Evolutionary conservation across 2,888 invertebrate species (phyloP), one percentile per base, ranked within the genome.

Genomic region (Pycnomerus fuliginosus): DNA sequence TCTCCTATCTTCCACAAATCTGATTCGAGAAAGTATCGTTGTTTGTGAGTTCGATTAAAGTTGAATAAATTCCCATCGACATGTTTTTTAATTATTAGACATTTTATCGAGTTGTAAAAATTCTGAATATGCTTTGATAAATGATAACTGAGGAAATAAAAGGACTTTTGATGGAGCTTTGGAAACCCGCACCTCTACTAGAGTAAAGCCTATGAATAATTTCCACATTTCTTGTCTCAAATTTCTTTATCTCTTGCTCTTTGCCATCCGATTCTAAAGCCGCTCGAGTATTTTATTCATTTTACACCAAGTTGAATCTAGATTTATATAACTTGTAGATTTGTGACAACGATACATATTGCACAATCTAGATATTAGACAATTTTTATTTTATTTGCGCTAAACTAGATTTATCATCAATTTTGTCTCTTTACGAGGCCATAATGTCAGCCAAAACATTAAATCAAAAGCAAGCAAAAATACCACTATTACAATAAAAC

Each of bases 141-240:
- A 69, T 68, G 68, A 67, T 68, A 63, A 64, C 62, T 57, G 62
- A 8, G 52, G 58, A 64, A 66, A 67, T 67, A 67, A 67, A 65
- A 63, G 59, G 58, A 64, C 58, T 65, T 63, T 56, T 63, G 65
- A 65, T 64, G 64, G 64, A 53, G 58, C 58, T 60, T 53, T 56
- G 53, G 61, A 64, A 64, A 63, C 62, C 63, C 58, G 56, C 63
- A 65, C 64, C 62, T 64, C 61, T 58, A 53, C 55, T 57, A 60
- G 60, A 60, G 62, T 67, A 68, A 68, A 68, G 67, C 67, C 68
- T 65, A 67, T 70, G 70, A 70, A 70, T 70, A 69, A 70, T 69
- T 68, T 68, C 65, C 64, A 66, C 67, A 67, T 69, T 69, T 69
- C 65, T 66, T 68, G 62, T 65, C 65, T 68, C 66, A 64, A 67